Conservation (phyloP, 2,888 invertebrate genomes). For the Meiosimyza decipiens region DNA sequence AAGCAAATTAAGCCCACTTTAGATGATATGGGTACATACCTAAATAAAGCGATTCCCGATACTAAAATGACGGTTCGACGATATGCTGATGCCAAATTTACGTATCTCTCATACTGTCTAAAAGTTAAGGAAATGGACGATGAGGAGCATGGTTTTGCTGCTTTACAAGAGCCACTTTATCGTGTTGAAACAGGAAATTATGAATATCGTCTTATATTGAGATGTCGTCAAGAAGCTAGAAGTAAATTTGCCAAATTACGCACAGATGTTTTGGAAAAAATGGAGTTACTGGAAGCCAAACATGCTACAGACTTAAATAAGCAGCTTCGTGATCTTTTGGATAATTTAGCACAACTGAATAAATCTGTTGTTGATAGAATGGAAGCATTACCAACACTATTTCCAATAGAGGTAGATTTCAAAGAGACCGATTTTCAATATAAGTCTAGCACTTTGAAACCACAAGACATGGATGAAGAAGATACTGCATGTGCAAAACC, state of each 20-base stretch:
- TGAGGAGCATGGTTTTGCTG: constrained; percentile 94
- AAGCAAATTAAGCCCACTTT: constrained; percentile 93
- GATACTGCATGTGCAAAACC: constrained; percentile 12
- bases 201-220: constrained; percentile 94
- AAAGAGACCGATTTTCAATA: constrained; percentile 93
- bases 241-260: constrained; percentile 83
- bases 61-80: constrained; percentile 96
- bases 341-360: constrained; percentile 79
- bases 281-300: constrained; percentile 97
- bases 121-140: constrained; percentile 99
- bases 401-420: constrained; percentile 96
- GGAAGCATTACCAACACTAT: constrained; percentile 79
- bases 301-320: constrained; percentile 96
- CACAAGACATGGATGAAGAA: constrained; percentile 60
- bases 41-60: constrained; percentile 98
- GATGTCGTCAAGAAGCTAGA: constrained; percentile 96
- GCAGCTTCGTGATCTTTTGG: constrained; percentile 84
- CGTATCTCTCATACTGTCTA: constrained; percentile 97
- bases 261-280: constrained; percentile 94
- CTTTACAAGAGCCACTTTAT: constrained; percentile 94
- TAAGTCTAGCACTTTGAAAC: constrained; percentile 68
- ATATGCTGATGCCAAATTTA: constrained; percentile 98
- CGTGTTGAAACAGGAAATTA: constrained; percentile 99
- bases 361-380: constrained; percentile 81
- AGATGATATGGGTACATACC: constrained; percentile 94